phyloP scores from a whole-genome alignment of 2,888 invertebrate genomes.

The Napeogenes sylphis region DNA sequence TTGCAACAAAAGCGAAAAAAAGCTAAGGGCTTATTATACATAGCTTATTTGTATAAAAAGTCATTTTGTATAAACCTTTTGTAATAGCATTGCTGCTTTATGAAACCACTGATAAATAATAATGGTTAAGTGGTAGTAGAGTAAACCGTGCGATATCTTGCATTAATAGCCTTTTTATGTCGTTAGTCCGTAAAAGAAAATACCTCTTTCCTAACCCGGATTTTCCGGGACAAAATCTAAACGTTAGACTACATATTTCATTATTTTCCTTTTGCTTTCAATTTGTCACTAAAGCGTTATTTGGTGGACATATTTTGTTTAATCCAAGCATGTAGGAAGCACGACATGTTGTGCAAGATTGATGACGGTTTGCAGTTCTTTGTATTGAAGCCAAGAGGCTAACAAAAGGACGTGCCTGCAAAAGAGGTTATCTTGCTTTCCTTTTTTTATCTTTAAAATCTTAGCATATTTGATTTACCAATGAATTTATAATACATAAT shows the following conservation, averaged over 20 bases:
- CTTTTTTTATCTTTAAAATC: constrained; percentile 16
- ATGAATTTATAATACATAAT: not conserved
- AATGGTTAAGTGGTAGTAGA: too few species aligned
- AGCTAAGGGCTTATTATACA: too few species aligned
- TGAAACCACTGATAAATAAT: too few species aligned
- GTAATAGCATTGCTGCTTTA: too few species aligned
- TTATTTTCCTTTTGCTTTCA: not conserved
- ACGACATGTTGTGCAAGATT: constrained; percentile 16
- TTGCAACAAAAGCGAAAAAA: too few species aligned
- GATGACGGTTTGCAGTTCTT: constrained; percentile 18
- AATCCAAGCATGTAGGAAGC: constrained; percentile 19
- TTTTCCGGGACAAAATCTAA: too few species aligned
- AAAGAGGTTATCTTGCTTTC: constrained; percentile 17
- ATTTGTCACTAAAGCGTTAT: constrained; percentile 8
- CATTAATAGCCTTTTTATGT: too few species aligned
- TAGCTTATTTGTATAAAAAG: too few species aligned
- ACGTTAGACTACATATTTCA: not conserved
- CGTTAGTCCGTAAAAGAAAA: too few species aligned
- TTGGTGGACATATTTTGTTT: constrained; percentile 11
- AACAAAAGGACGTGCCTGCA: constrained; percentile 11
- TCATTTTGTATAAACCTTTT: too few species aligned
- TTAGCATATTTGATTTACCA: constrained; percentile 4
- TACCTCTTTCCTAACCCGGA: too few species aligned
- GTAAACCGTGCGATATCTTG: too few species aligned
- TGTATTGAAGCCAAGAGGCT: constrained; percentile 17